Evolutionary conservation across 2,113 vertebrate species (phyloP).

Genomic region (Thamnaconus septentrionalis): DNA sequence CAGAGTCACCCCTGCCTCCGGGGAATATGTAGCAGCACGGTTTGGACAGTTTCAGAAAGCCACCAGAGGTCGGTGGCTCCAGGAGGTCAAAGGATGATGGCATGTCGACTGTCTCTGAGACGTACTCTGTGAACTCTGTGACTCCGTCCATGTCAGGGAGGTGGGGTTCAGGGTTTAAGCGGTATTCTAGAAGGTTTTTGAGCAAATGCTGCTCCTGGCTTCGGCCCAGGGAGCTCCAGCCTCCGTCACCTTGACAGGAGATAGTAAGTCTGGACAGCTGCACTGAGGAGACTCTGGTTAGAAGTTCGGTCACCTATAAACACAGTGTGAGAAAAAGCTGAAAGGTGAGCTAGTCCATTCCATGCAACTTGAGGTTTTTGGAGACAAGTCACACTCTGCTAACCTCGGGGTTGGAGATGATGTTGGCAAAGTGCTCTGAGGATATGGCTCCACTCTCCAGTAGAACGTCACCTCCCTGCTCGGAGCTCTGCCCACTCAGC

Average conservation of each 20-base stretch:
- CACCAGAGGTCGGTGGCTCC: slow-evolving; percentile 96
- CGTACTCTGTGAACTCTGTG: slow-evolving; percentile 91
- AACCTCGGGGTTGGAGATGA: slow-evolving; percentile 86
- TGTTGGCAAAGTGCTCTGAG: slow-evolving; percentile 83
- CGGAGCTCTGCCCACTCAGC: slow-evolving; percentile 88
- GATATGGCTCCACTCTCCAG: slow-evolving; percentile 87
- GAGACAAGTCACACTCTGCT: slow-evolving; percentile 27
- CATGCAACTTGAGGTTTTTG: too few species aligned
- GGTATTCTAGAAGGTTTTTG: slow-evolving; percentile 81
- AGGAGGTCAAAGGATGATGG: slow-evolving; percentile 94
- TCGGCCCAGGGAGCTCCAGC: slow-evolving; percentile 88
- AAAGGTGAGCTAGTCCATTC: neutral
- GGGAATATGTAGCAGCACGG: slow-evolving; percentile 99
- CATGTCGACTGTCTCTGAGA: slow-evolving; percentile 93
- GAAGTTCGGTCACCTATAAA: slow-evolving; percentile 82
- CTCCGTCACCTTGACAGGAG: slow-evolving; percentile 88
- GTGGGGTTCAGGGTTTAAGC: slow-evolving; percentile 85
- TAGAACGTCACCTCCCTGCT: slow-evolving; percentile 86
- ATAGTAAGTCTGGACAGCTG: slow-evolving; percentile 85
- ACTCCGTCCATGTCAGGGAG: slow-evolving; percentile 93
- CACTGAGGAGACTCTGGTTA: slow-evolving; percentile 79
- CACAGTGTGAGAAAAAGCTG: slow-evolving; percentile 31
- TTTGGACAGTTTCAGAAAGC: slow-evolving; percentile 96
- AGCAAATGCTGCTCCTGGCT: slow-evolving; percentile 78
- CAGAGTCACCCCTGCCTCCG: slow-evolving; percentile 94